These are phyloP conservation scores for Tauraco hartlaubi DNA, from an alignment of 2,797 vertebrate genomes.

Conservation along the genomic window DNA sequence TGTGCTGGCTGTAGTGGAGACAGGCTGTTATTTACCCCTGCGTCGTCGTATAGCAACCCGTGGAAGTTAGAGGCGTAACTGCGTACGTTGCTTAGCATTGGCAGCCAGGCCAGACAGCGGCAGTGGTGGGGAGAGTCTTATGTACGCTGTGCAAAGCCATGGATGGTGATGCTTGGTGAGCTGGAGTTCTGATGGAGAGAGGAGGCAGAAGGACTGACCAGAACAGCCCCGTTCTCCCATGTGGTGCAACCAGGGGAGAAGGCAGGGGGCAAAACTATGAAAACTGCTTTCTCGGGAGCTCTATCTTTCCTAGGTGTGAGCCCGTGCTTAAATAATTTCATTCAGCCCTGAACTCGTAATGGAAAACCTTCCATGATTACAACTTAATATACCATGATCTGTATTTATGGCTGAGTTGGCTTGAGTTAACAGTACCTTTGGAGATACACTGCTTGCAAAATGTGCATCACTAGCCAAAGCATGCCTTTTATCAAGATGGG, in stretches of 20 bases:
- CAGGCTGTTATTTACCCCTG: background rate
- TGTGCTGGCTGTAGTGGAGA: background rate
- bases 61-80: background rate
- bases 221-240: accelerated
- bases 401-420: conserved; percentile 40
- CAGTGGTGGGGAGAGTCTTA: accelerated
- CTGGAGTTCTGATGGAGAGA: accelerated
- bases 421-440: conserved; percentile 40
- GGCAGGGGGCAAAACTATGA: background rate
- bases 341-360: conserved; percentile 1
- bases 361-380: conserved; percentile 33
- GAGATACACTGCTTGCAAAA: conserved; percentile 61
- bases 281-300: background rate
- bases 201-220: background rate
- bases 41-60: background rate
- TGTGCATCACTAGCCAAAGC: conserved; percentile 32
- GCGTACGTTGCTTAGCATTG: accelerated
- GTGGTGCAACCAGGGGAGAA: background rate
- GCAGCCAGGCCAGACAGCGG: background rate
- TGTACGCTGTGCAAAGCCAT: accelerated
- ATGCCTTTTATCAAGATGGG: conserved; percentile 61
- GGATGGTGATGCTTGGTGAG: background rate
- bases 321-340: background rate
- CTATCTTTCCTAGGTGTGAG: background rate
- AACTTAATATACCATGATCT: background rate